Conservation (phyloP, 2,797 vertebrate species). For the Malacoraja senta region DNA sequence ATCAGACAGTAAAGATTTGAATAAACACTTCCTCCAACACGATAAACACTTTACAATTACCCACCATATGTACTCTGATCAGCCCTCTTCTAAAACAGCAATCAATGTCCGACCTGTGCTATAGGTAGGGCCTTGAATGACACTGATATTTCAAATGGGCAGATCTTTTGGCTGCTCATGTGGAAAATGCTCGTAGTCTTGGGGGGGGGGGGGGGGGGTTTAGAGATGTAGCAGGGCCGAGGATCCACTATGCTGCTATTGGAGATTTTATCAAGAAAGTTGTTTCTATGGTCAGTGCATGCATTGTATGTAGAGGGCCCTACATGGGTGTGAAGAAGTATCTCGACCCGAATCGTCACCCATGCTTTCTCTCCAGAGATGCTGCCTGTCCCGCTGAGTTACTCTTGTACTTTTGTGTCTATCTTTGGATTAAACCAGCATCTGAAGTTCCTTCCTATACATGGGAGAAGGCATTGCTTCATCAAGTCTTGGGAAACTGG, state of each 20-base stretch:
- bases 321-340: no score
- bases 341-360: no score
- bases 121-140: background rate
- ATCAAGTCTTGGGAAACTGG: no score
- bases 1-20: background rate
- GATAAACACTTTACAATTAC: background rate
- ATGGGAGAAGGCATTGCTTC: no score
- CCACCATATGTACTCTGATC: background rate
- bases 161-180: background rate
- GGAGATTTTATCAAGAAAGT: background rate
- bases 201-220: background rate
- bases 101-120: background rate
- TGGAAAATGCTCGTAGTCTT: background rate
- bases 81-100: background rate
- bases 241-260: background rate
- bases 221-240: background rate
- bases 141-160: background rate
- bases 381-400: no score
- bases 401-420: no score
- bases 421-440: no score
- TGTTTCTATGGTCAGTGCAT: background rate
- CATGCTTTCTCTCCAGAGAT: no score
- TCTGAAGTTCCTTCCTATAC: no score
- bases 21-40: background rate
- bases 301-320: no score